Base-by-base conservation (phyloP, 1,140 invertebrate species). In the Tetramorium alpestre region DNA sequence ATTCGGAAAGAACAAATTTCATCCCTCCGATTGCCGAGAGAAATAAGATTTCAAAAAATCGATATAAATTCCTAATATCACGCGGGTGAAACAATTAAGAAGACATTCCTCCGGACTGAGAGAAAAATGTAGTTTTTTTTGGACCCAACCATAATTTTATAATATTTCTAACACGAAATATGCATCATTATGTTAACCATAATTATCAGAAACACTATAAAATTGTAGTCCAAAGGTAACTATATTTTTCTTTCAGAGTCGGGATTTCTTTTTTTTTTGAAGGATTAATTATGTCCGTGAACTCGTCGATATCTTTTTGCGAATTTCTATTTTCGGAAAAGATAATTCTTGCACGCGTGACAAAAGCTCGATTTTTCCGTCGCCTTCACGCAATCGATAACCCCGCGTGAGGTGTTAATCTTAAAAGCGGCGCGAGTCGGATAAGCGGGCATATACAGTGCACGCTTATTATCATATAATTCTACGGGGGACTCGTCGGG, bases 381-480 rank as follows among this genome's bases (percentile, higher is more conserved):
- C 10, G 41, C n/a, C 5, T 6, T 65, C 41, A 60, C 76, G n/a
- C 44, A 67, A 65, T 78, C 62, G 62, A 65, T 47, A 47, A 38
- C 18, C 5, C 49, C 44, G 22, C 44, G 77, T 6, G 64, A 38
- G 16, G 41, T 10, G 33, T 56, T 62, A 64, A 64, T 33, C 38
- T 70, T 3, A 11, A 72, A 54, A 60, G 54, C 51, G 54, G 10
- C 65, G 6, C 22, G 70, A 64, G 81, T 85, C 81, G 75, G 67
- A 58, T 76, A 80, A 90, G 62, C 80, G 84, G 65, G 80, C 58
- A 69, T 80, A 18, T 38, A 13, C 38, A 11, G 25, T 5, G 58
- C 44, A 41, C 38, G 75, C 72, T 76, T 76, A 80, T 78, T 87
- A 90, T 88, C 89, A n/a, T 22, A 41, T 44, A 70, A 58, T 82